phyloP scores from a whole-genome alignment of 1,140 invertebrate genomes.

The Drosophila paulistorum region DNA sequence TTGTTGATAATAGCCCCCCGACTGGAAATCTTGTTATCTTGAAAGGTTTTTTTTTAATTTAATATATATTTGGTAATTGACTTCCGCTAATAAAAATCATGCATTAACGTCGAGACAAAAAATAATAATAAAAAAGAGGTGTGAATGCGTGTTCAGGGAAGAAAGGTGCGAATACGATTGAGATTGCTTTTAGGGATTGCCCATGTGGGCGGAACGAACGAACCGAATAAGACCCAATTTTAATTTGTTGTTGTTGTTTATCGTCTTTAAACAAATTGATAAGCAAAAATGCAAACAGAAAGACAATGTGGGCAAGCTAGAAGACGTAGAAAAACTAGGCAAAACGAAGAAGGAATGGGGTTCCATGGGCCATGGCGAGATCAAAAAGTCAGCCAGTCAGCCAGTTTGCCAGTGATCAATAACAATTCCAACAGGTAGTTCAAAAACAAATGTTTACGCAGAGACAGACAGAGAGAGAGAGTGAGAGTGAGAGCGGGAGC shows the following conservation, averaged over 20 bases:
- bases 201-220: slow-evolving; percentile 4
- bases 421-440: slow-evolving; percentile 16
- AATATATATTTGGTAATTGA: slow-evolving; percentile 4
- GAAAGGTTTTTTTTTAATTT: background rate
- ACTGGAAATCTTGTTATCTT: background rate
- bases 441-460: slow-evolving; percentile 3
- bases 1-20: background rate
- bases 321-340: background rate
- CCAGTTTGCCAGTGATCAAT: slow-evolving; percentile 19
- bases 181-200: slow-evolving; percentile 5
- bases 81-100: slow-evolving; percentile 13
- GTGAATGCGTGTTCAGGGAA: background rate
- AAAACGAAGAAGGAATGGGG: background rate
- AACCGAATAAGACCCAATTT: slow-evolving; percentile 10
- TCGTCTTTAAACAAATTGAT: slow-evolving; percentile 43
- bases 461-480: background rate
- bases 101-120: background rate
- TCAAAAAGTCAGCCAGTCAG: slow-evolving; percentile 16
- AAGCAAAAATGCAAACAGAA: slow-evolving; percentile 14
- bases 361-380: background rate
- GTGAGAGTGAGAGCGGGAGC: background rate
- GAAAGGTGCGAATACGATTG: background rate
- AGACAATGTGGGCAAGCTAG: background rate
- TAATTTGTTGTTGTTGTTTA: slow-evolving; percentile 22
- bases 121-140: background rate